Base-by-base conservation (phyloP, 2,888 invertebrate genomes). In the Sminthurinus aureus region DNA sequence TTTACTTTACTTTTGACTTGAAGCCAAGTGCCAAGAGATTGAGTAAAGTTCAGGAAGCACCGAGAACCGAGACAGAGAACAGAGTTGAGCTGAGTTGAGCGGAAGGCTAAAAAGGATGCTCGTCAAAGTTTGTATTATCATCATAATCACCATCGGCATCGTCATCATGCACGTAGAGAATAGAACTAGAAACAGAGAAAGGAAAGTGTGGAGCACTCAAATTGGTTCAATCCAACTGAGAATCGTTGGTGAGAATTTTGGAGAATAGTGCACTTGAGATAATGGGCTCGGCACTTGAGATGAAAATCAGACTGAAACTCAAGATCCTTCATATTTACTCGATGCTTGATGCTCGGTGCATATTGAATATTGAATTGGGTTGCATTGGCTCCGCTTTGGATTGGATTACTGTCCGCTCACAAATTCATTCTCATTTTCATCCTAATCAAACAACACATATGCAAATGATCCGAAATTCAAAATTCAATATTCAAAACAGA, bases 341-440 rank as follows among this genome's bases (percentile, higher is more conserved):
- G n/a, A n/a, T 38, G 38, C 38, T 38, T 38, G 3, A 1, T 38
- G 6, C 38, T 38, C 6, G 1, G 6, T 38, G 38, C 38, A 38
- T 38, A 6, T 38, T 38, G 38, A 38, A 38, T n/a, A n/a, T 38
- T 38, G 1, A 38, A 1, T 38, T 38, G 38, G 3, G 38, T n/a
- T n/a, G n/a, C n/a, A n/a, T n/a, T n/a, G n/a, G n/a, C n/a, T n/a
- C n/a, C 1, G 38, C 6, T 38, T 38, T 38, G 38, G 13, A 73
- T 50, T 67, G 80, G 80, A 80, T 80, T 71, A 80, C 69, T 80
- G 80, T 80, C 80, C 38, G 12, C 66, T 38, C 64, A 78, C 9
- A 15, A 12, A 8, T 38, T 74, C 26, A n/a, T 6, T 6, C 24
- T 51, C 12, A 12, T 74, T n/a, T 13, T 26, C 26, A 22, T 26